Percentiles rank a stretch among this genome's conserved stretches.
These are phyloP conservation scores for Scarus forsteni DNA, from an alignment of 2,797 vertebrate genomes.

Conservation along the genomic window DNA sequence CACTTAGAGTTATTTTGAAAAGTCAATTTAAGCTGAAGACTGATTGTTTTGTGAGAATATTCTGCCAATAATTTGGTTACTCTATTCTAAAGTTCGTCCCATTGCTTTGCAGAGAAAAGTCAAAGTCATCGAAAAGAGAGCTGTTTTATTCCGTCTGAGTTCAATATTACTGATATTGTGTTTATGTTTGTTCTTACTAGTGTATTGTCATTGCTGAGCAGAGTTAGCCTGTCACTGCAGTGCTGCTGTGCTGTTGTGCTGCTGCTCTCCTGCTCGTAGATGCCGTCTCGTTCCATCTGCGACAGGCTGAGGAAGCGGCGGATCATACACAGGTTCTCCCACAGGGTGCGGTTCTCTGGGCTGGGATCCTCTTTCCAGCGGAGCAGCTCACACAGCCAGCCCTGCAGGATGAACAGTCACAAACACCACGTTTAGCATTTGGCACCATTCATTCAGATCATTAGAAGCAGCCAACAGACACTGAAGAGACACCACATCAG, in stretches of 20 bases:
- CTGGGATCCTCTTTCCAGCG: slow-evolving; percentile 97
- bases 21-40: too few species aligned
- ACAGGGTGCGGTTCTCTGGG: slow-evolving; percentile 94
- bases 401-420: slow-evolving; percentile 79
- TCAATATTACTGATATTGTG: not conserved
- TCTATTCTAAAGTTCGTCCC: slow-evolving; percentile 4
- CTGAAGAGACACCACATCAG: too few species aligned
- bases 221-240: slow-evolving; percentile 68
- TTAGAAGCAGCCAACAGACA: slow-evolving; percentile 11
- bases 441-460: not conserved
- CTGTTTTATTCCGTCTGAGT: not conserved
- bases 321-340: slow-evolving; percentile 98
- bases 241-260: slow-evolving; percentile 89
- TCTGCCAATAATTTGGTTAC: not conserved
- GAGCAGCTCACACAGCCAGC: slow-evolving; percentile 95
- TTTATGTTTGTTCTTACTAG: slow-evolving; percentile 67
- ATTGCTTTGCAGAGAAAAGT: too few species aligned
- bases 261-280: slow-evolving; percentile 95
- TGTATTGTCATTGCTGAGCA: slow-evolving; percentile 70
- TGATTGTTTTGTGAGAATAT: too few species aligned
- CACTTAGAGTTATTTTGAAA: too few species aligned
- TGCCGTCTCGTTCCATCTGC: slow-evolving; percentile 91
- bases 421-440: not conserved
- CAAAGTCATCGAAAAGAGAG: too few species aligned
- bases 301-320: slow-evolving; percentile 94